A percentile compares a stretch with the other conserved stretches of the same genome.
phyloP scores from a whole-genome alignment of 2,797 vertebrate genomes.

The Harpagifer antarcticus region DNA sequence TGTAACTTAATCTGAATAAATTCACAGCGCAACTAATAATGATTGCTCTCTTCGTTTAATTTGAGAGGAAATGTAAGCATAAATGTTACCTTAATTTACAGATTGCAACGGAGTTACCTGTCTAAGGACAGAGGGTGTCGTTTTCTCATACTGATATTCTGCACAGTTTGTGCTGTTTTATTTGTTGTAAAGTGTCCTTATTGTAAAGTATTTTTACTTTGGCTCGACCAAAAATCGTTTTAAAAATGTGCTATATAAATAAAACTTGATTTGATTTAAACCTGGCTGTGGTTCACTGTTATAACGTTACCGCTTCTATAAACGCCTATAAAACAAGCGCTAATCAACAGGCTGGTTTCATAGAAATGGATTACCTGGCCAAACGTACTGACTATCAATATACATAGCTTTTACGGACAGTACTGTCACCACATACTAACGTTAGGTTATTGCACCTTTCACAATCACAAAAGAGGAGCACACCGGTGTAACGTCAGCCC shows the following conservation, averaged over 20 bases:
- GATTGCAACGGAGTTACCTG: no score
- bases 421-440: rapidly evolving
- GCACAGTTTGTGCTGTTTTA: no score
- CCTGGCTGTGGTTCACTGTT: no score
- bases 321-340: background rate
- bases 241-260: no score
- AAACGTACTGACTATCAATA: background rate
- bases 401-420: rapidly evolving
- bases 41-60: background rate
- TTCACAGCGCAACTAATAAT: background rate
- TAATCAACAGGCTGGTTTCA: slow-evolving; percentile 42
- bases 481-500: background rate
- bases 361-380: background rate
- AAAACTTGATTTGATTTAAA: no score
- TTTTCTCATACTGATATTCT: no score
- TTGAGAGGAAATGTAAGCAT: background rate
- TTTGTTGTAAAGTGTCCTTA: no score
- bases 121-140: no score
- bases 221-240: no score
- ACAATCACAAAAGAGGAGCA: background rate
- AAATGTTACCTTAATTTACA: background rate
- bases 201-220: no score
- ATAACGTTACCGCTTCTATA: background rate
- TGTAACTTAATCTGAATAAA: background rate
- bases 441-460: background rate